Base-by-base conservation (phyloP, 2,113 vertebrate genomes). In the human (Homo sapiens) region DNA sequence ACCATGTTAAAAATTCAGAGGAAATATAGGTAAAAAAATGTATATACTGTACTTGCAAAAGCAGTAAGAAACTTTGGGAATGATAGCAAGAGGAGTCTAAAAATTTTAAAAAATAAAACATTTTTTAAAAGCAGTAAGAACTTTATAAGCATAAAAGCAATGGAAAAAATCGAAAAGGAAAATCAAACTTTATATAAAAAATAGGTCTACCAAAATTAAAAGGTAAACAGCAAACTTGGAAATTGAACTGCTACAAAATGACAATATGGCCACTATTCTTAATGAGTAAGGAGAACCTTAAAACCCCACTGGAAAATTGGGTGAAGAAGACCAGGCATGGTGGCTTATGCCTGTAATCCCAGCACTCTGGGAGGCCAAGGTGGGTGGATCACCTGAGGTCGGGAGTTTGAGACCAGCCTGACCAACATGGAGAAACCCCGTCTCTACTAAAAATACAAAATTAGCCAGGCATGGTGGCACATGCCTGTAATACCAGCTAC, bases 91-190 rank as follows among this genome's bases (percentile, higher is more conserved):
- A 64, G 27, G 27, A 64, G 61, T 64, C 61, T 64, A 14, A 20
- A 55, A 55, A 55, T 20, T 55, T 55, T 30, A 1, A 61, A 27
- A 12, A 61, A 30, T 64, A 32, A 64, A 32, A 14, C 27, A 64
- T 64, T 30, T 94, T 94, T 91, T 45, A 59, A 85, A 89, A 89
- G 38, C 25, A 80, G 32, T 80, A 80, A 80, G 48, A 35, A 27
- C 22, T 92, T 95, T 27, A 85, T 96, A 81, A 81, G n/a, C 80
- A 94, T 43, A 90, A 97, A 94, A 45, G 17, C n/a, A 72, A 89
- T 82, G 17, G 64, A 8, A 90, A 92, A 76, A 38, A 50, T 80
- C 52, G 73, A 86, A 90, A 82, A 43, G 8, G 8, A 70, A 95
- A 93, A 87, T 50, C 57, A 81, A 93, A 86, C 16, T 70, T 76